Conservation (phyloP, 2,113 vertebrate genomes). For the Numida meleagris region DNA sequence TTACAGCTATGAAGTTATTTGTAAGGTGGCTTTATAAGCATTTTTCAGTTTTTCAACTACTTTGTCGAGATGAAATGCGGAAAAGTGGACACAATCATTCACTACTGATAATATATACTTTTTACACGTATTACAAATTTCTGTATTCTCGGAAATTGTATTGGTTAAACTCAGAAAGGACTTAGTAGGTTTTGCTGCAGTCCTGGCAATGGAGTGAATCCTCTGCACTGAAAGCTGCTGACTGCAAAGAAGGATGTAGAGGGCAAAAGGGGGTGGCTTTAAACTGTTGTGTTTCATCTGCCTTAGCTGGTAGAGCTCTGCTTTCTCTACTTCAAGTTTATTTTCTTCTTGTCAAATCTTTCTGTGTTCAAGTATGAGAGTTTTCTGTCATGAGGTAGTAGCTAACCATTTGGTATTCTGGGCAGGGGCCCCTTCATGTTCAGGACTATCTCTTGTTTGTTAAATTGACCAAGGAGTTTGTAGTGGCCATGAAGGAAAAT, state of each 20-base stretch:
- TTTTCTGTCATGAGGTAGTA: background rate
- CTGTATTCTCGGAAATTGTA: background rate
- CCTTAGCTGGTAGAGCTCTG: background rate
- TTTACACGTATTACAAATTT: background rate
- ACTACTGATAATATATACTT: background rate
- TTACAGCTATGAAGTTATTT: background rate
- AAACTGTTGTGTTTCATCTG: background rate
- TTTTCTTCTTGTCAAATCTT: background rate
- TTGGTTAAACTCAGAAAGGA: background rate
- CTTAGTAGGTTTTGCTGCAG: background rate
- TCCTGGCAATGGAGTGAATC: background rate
- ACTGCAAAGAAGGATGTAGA: background rate
- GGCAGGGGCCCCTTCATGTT: accelerated
- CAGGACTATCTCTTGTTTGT: background rate
- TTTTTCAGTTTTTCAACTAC: background rate
- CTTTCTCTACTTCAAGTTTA: background rate
- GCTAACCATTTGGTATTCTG: background rate
- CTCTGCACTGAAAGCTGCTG: background rate
- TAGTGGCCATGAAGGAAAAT: background rate
- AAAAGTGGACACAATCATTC: background rate
- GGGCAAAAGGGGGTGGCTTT: background rate
- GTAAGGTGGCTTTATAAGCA: background rate
- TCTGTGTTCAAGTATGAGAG: background rate
- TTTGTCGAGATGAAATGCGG: background rate
- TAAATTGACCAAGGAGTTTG: background rate